Conservation (phyloP, 2,113 vertebrate species). For the Lagopus muta region DNA sequence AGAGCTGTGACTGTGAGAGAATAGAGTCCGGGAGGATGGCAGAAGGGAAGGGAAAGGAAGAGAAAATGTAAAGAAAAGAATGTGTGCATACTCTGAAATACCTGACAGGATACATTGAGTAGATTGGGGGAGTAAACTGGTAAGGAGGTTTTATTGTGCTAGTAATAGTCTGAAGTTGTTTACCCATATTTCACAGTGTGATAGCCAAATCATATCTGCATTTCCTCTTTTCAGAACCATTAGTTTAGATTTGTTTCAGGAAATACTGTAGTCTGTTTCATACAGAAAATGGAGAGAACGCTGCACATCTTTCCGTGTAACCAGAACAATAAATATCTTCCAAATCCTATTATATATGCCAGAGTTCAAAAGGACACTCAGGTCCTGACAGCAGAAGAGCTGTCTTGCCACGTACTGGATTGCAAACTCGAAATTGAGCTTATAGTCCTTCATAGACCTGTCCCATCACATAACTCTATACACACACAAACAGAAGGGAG, state of each 20-base stretch:
- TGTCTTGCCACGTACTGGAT: background rate
- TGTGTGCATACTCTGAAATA: background rate
- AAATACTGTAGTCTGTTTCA: background rate
- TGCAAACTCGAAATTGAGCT: background rate
- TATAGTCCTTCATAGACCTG: background rate
- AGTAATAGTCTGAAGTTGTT: background rate
- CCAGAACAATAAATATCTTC: background rate
- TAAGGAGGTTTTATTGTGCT: background rate
- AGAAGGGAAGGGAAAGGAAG: background rate
- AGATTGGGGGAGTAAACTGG: background rate
- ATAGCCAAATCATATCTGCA: background rate
- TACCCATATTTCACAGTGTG: background rate
- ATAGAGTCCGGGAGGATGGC: background rate
- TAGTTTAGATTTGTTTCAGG: background rate
- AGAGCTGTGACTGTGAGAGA: background rate
- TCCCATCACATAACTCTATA: background rate
- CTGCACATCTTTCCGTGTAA: background rate
- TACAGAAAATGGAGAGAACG: background rate
- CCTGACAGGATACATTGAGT: background rate
- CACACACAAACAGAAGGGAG: rapidly evolving
- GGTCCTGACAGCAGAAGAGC: background rate
- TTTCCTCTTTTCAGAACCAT: background rate
- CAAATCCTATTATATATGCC: background rate
- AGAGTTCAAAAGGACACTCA: background rate
- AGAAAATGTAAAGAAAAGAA: background rate